phyloP scores from a whole-genome alignment of 1,140 invertebrate species.

The Drosophila insularis region DNA sequence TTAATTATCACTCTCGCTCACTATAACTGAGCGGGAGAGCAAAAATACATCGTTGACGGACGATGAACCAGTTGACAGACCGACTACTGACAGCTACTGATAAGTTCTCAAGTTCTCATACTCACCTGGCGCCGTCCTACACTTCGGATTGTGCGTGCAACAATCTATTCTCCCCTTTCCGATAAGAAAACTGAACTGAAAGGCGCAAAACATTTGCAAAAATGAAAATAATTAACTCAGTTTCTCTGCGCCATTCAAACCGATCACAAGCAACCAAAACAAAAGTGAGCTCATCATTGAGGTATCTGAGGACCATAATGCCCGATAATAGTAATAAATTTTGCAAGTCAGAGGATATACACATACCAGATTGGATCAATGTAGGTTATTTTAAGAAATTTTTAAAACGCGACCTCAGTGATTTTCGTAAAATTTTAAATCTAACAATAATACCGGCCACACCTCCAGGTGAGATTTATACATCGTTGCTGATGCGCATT shows the following conservation, averaged over 20 bases:
- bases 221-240: slow-evolving; percentile 33
- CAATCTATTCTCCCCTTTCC: slow-evolving; percentile 11
- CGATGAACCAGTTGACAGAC: slow-evolving; percentile 7
- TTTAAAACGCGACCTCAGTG: slow-evolving; percentile 58
- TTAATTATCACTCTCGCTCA: background rate
- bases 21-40: background rate
- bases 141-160: background rate
- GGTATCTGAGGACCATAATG: slow-evolving; percentile 49
- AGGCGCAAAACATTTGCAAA: slow-evolving; percentile 52
- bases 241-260: slow-evolving; percentile 37
- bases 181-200: background rate
- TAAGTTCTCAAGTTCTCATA: slow-evolving; percentile 4
- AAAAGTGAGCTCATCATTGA: slow-evolving; percentile 38
- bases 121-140: slow-evolving; percentile 1
- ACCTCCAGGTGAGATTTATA: slow-evolving; percentile 73
- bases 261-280: slow-evolving; percentile 25
- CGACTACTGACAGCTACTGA: background rate
- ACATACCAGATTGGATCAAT: slow-evolving; percentile 74
- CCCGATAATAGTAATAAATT: slow-evolving; percentile 79
- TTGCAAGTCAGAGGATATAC: slow-evolving; percentile 50
- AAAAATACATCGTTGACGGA: background rate
- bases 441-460: slow-evolving; percentile 70
- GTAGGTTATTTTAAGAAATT: slow-evolving; percentile 68
- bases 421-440: slow-evolving; percentile 75
- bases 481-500: slow-evolving; percentile 74